Conservation (phyloP, 2,888 invertebrate species). For the Sinohyriopsis cumingii region DNA sequence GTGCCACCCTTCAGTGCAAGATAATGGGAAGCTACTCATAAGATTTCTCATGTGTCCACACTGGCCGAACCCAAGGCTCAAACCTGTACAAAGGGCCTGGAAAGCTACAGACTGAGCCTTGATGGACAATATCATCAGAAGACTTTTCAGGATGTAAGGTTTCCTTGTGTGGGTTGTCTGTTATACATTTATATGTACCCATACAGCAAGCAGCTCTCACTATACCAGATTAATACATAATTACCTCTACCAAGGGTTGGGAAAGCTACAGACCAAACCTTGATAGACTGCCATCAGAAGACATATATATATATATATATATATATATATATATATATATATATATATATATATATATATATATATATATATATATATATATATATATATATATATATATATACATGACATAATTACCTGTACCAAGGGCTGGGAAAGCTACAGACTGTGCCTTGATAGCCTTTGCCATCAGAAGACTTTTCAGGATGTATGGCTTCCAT, state of each 20-base stretch:
- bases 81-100: no score
- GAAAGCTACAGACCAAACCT: slow-evolving; percentile 21
- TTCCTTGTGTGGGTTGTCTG: no score
- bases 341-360: not conserved
- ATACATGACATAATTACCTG: slow-evolving; percentile 15
- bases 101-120: no score
- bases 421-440: slow-evolving; percentile 39
- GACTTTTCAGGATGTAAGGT: no score
- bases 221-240: not conserved
- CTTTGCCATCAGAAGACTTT: slow-evolving; percentile 23
- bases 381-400: not conserved
- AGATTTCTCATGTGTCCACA: no score
- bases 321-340: not conserved
- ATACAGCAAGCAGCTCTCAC: no score
- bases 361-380: not conserved
- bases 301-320: not conserved
- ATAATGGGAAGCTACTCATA: no score
- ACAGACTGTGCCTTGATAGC: slow-evolving; percentile 16
- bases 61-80: no score
- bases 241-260: slow-evolving; percentile 39
- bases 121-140: no score
- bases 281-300: slow-evolving; percentile 19
- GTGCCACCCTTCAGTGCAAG: no score
- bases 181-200: no score
- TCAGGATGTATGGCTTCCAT: slow-evolving; percentile 18